phyloP scores from a whole-genome alignment of 1,140 invertebrate species.

The Cydia splendana region DNA sequence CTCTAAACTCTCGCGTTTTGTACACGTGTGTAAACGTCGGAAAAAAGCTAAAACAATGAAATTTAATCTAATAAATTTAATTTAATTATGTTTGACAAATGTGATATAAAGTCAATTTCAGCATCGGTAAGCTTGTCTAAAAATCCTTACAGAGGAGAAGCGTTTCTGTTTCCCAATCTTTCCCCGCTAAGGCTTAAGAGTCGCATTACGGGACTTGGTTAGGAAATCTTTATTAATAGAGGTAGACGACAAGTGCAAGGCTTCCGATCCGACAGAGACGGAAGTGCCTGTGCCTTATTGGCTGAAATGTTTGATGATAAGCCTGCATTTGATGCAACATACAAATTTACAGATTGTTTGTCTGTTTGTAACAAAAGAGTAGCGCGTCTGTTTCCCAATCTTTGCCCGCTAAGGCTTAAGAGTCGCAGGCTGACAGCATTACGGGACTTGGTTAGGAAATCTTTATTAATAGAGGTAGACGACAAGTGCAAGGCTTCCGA shows the following conservation, averaged over 20 bases:
- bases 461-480: slow-evolving; percentile 34
- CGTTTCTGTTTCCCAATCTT: background rate
- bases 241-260: slow-evolving; percentile 32
- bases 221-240: slow-evolving; percentile 35
- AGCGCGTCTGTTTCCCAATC: background rate
- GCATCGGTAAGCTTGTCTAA: background rate
- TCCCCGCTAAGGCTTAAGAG: slow-evolving; percentile 12
- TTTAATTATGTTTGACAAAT: too few relatives aligned
- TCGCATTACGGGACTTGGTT: slow-evolving; percentile 28
- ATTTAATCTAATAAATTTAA: too few relatives aligned
- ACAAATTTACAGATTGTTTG: too few relatives aligned
- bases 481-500: slow-evolving; percentile 25
- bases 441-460: slow-evolving; percentile 33
- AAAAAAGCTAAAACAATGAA: too few relatives aligned
- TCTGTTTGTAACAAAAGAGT: too few relatives aligned
- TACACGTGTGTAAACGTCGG: too few relatives aligned
- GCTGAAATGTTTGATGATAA: background rate
- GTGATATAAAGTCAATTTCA: too few relatives aligned
- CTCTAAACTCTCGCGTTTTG: too few relatives aligned
- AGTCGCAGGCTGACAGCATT: slow-evolving; percentile 23
- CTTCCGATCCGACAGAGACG: slow-evolving; percentile 20
- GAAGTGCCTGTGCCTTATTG: slow-evolving; percentile 7
- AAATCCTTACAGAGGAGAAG: background rate
- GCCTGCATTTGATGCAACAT: background rate
- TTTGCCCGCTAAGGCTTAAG: slow-evolving; percentile 17